These are phyloP conservation scores for Apteryx owenii DNA, from an alignment of 2,113 vertebrate genomes.

Conservation along the genomic window DNA sequence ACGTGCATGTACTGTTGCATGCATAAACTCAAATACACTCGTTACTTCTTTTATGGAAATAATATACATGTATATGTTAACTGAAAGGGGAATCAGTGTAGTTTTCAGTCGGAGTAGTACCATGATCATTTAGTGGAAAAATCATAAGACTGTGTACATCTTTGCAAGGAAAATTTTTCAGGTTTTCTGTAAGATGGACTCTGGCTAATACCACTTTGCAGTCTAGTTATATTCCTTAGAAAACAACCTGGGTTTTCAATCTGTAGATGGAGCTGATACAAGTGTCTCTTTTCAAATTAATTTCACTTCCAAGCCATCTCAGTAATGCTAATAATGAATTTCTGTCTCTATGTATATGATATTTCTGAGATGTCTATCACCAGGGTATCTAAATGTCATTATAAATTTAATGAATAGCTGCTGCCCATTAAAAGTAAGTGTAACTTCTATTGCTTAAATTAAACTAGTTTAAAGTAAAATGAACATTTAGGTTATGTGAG, in stretches of 20 bases:
- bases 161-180: neutral
- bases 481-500: slow-evolving; percentile 66
- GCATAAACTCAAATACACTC: neutral
- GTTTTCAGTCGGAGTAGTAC: neutral
- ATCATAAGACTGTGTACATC: rapidly evolving
- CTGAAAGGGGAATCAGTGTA: neutral
- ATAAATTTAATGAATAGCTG: slow-evolving; percentile 71
- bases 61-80: neutral
- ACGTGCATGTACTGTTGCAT: neutral
- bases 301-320: slow-evolving; percentile 37
- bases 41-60: neutral
- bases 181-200: neutral
- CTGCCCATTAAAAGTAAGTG: slow-evolving; percentile 67
- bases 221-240: neutral
- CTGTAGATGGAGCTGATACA: slow-evolving; percentile 17
- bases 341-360: slow-evolving; percentile 49
- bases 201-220: neutral
- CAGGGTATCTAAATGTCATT: slow-evolving; percentile 63
- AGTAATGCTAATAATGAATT: slow-evolving; percentile 38
- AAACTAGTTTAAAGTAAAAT: slow-evolving; percentile 72
- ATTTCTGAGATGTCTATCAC: slow-evolving; percentile 62
- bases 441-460: slow-evolving; percentile 71
- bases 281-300: slow-evolving; percentile 19
- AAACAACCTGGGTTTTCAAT: neutral
- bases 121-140: neutral